Conservation (phyloP, 2,797 vertebrate species). For the Aratinga solstitialis region DNA sequence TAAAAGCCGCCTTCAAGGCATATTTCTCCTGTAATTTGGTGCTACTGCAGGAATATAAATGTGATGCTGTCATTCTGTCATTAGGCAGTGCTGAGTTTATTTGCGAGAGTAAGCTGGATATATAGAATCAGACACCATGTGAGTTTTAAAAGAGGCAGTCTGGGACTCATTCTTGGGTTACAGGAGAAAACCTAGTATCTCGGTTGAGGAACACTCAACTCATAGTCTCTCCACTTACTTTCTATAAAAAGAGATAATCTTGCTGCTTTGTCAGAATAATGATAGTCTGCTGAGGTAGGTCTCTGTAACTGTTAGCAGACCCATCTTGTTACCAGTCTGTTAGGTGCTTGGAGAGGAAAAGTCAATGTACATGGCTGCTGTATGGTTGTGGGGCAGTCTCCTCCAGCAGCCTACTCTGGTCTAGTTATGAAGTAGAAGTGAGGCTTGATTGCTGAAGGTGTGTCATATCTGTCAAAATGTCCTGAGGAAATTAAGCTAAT, state of each 20-base stretch:
- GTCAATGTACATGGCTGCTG: neutral
- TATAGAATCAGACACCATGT: neutral
- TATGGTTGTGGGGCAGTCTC: neutral
- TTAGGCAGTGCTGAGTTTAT: neutral
- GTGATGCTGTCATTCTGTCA: rapidly evolving
- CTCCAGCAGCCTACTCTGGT: neutral
- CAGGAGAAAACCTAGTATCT: neutral
- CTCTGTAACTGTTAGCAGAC: neutral
- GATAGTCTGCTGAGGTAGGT: neutral
- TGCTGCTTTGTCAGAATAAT: neutral
- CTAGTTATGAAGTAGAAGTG: neutral
- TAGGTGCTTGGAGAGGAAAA: neutral
- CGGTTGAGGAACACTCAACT: neutral
- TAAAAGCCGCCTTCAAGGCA: neutral
- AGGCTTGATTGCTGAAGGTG: neutral
- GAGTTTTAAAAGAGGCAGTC: neutral
- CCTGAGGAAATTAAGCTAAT: neutral
- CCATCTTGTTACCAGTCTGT: neutral
- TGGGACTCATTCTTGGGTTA: neutral
- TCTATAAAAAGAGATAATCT: neutral
- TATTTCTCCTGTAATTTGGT: neutral
- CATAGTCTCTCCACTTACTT: neutral
- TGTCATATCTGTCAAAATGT: neutral
- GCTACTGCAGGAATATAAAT: neutral
- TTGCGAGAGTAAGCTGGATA: neutral